These are phyloP conservation scores for Noctua comes DNA, from an alignment of 2,888 invertebrate species.

Conservation along the genomic window DNA sequence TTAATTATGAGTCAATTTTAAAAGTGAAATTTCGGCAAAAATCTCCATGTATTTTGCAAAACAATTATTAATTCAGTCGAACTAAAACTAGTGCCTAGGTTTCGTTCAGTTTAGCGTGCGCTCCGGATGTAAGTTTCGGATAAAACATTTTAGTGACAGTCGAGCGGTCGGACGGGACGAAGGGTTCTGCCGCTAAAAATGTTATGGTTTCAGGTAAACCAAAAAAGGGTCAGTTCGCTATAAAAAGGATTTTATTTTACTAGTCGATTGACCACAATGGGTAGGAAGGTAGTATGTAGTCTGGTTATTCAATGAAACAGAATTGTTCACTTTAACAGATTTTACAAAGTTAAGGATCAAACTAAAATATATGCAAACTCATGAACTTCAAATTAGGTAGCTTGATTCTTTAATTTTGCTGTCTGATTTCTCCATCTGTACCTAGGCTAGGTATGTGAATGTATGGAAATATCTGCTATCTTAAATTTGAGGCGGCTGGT, in stretches of 20 bases:
- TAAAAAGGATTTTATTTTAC: conserved; percentile 4
- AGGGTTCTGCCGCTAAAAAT: conserved; percentile 2
- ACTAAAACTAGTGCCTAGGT: neutral
- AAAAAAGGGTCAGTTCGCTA: conserved; percentile 14
- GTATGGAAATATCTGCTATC: neutral
- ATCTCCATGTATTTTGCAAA: neutral
- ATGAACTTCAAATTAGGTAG: neutral
- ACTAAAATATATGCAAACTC: neutral
- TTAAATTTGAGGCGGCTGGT: neutral
- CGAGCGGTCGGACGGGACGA: neutral
- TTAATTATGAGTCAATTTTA: neutral
- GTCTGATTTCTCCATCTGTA: neutral
- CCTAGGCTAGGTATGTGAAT: neutral
- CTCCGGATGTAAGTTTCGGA: neutral
- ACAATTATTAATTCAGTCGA: neutral
- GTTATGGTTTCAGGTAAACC: conserved; percentile 11
- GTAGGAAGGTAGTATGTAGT: neutral
- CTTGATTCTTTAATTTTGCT: neutral
- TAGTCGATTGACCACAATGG: neutral
- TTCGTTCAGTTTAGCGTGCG: neutral
- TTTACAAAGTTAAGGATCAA: neutral
- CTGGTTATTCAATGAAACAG: neutral
- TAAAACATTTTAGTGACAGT: neutral
- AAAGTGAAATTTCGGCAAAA: neutral
- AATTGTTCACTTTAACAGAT: neutral